phyloP scores from a whole-genome alignment of 2,113 vertebrate species.

The Rhipidura dahli region DNA sequence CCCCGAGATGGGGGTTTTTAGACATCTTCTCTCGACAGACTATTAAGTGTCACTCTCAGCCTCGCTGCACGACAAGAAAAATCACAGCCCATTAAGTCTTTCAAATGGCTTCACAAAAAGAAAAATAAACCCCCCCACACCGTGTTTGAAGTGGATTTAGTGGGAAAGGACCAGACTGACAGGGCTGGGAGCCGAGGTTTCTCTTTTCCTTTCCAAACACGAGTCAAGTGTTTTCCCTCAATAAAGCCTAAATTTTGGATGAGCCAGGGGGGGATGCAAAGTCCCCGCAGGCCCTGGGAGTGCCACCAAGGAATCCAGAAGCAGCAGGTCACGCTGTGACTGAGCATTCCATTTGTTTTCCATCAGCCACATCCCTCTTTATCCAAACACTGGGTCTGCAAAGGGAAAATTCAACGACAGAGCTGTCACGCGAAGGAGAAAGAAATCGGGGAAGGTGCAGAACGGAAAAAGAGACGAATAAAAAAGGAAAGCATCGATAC shows the following conservation, averaged over 20 bases:
- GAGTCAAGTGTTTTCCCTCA: not conserved
- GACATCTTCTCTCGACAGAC: constrained; percentile 26
- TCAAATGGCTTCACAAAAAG: constrained; percentile 21
- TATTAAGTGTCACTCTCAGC: constrained; percentile 57
- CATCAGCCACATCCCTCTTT: not conserved
- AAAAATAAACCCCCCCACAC: not conserved
- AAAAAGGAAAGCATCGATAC: not conserved
- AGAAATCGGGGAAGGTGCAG: not conserved
- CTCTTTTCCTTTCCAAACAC: not conserved
- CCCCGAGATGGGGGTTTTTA: not conserved
- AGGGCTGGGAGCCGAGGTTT: not conserved
- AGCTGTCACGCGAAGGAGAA: not conserved
- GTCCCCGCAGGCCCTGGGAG: not conserved
- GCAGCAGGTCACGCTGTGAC: not conserved
- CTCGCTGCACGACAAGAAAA: constrained; percentile 23
- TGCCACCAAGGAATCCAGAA: not conserved
- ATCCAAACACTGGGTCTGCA: not conserved
- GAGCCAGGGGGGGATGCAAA: not conserved
- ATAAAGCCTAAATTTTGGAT: not conserved
- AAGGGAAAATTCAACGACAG: not conserved
- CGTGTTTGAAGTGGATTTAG: constrained; percentile 11
- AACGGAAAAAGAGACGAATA: not conserved
- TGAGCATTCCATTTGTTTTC: not conserved
- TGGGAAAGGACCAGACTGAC: not conserved
- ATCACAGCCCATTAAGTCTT: constrained; percentile 61